Evolutionary conservation across 2,113 vertebrate species (phyloP).

Genomic region (Lepus europaeus): DNA sequence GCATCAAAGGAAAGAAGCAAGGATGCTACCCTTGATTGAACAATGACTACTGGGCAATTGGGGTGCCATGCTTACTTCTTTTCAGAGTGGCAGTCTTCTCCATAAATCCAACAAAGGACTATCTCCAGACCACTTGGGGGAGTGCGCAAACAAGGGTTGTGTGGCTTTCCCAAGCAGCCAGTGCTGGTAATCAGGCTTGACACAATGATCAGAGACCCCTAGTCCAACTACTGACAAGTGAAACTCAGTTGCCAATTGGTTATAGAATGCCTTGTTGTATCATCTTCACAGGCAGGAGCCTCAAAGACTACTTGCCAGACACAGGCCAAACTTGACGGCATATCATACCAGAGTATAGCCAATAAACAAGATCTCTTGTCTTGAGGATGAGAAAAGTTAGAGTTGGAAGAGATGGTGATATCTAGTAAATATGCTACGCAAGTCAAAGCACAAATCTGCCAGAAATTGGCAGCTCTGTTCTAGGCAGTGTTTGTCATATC

Average conservation of each 20-base stretch:
- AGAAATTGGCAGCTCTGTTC: not conserved
- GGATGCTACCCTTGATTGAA: not conserved
- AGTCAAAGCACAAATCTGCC: slow-evolving; percentile 21
- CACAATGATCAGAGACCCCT: not conserved
- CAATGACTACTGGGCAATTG: not conserved
- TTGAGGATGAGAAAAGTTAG: not conserved
- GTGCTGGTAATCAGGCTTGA: slow-evolving; percentile 30
- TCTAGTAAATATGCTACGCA: slow-evolving; percentile 2
- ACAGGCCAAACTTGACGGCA: not conserved
- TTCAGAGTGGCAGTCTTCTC: not conserved
- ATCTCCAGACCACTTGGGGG: not conserved
- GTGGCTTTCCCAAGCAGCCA: not conserved
- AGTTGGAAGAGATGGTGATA: not conserved
- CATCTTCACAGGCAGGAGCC: not conserved
- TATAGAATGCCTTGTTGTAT: not conserved
- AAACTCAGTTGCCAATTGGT: not conserved
- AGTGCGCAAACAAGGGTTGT: not conserved
- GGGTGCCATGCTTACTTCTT: not conserved
- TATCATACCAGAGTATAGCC: not conserved
- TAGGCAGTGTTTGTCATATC: slow-evolving; percentile 25
- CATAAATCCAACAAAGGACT: not conserved
- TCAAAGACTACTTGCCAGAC: not conserved
- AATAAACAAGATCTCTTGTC: not conserved
- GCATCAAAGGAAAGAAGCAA: not conserved
- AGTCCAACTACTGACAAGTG: not conserved